Base-by-base conservation (phyloP, 37 sponge, comb jelly and placozoan species). In the Crambe crambe region DNA sequence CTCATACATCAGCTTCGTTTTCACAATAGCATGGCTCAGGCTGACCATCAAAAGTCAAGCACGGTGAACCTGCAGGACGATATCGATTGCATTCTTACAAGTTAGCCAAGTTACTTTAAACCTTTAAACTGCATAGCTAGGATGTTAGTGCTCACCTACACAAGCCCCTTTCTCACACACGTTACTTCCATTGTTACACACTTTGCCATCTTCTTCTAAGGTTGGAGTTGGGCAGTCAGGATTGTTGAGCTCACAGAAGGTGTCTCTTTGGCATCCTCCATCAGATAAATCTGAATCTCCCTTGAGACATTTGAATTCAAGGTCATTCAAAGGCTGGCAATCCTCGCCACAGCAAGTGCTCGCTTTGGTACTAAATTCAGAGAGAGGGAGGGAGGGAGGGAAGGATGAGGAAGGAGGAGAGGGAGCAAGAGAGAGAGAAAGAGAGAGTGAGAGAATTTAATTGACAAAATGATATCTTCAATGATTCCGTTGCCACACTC, bases 401-500 rank as follows among this genome's bases (percentile, higher is more conserved):
- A 23, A 57, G 23, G 54, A 51, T 9, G 54, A 15, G 15, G 54
- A 18, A 18, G 15, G 15, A 15, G 54, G 54, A 15, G 15, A 51
- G 54, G 54, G 15, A 15, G 54, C 15, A 51, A 51, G 54, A n/a
- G n/a, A n/a, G n/a, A n/a, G n/a, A n/a, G n/a, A n/a, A n/a, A n/a
- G n/a, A n/a, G n/a, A n/a, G n/a, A 15, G 54, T 9, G 54, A 51
- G 54, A 15, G 54, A n/a, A n/a, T n/a, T n/a, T n/a, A n/a, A n/a
- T n/a, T n/a, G n/a, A n/a, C n/a, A n/a, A n/a, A n/a, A n/a, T n/a
- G n/a, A n/a, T n/a, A 1, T 57, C 77, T 73, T 93, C 90, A 1
- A 89, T 68, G 2, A 93, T 62, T 2, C 94, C 94, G 75, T 93
- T 93, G 37, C 94, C 94, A 83, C 94, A 93, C 73, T 70, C 83